These are phyloP conservation scores for Gallinago undulata DNA, from an alignment of 2,113 vertebrate species.

Conservation along the genomic window DNA sequence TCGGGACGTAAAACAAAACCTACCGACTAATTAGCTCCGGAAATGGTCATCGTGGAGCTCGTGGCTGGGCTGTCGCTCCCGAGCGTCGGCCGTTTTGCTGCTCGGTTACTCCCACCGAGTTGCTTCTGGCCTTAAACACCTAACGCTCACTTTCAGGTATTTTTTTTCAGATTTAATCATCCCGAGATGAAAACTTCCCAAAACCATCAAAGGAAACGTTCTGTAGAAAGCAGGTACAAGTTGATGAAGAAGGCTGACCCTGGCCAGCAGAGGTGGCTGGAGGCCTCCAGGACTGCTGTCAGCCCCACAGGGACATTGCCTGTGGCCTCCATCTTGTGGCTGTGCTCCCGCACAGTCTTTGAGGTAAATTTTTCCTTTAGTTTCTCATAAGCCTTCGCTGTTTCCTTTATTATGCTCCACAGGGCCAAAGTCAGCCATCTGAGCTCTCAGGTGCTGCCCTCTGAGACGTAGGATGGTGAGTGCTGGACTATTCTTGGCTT, in stretches of 20 bases:
- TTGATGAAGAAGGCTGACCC: accelerated
- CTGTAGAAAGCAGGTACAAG: not conserved
- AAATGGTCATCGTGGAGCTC: accelerated
- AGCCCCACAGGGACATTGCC: accelerated
- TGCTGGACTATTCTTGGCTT: not conserved
- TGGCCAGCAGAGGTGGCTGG: accelerated
- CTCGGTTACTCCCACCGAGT: accelerated
- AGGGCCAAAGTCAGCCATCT: not conserved
- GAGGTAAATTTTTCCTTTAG: not conserved
- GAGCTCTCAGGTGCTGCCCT: accelerated
- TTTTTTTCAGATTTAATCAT: not conserved
- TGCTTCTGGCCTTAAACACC: not conserved
- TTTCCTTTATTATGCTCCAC: not conserved
- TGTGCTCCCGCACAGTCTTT: not conserved
- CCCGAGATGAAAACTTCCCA: not conserved
- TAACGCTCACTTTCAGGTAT: not conserved
- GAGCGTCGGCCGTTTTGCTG: accelerated
- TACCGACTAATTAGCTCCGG: not conserved
- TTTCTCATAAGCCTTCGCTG: not conserved
- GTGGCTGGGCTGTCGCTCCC: accelerated
- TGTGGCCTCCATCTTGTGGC: accelerated
- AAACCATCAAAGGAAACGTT: not conserved
- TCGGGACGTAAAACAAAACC: accelerated
- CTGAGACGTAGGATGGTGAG: accelerated
- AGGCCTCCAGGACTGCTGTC: accelerated